Conservation (phyloP, 2,797 vertebrate genomes). For the Peromyscus attwateri region DNA sequence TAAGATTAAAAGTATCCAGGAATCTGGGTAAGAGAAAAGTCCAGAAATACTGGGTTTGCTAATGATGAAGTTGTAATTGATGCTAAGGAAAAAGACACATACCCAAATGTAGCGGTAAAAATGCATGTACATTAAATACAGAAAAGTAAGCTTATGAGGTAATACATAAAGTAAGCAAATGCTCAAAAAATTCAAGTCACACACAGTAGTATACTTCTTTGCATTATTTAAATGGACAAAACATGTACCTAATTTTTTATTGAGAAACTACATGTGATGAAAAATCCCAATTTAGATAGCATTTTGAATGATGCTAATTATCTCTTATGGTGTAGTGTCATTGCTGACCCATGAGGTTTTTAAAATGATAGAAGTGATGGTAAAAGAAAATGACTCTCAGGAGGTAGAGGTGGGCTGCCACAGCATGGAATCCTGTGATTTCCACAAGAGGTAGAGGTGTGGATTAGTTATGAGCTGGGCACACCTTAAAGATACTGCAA, state of each 20-base stretch:
- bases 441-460: not conserved
- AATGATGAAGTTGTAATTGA: not conserved
- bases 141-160: not conserved
- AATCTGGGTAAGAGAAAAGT: not conserved
- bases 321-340: not conserved
- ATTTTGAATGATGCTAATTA: not conserved
- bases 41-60: not conserved
- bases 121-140: not conserved
- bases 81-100: not conserved
- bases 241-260: accelerated
- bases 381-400: not conserved
- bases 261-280: not conserved
- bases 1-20: not conserved
- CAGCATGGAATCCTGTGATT: not conserved
- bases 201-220: not conserved
- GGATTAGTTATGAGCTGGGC: too few species aligned
- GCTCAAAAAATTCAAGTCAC: not conserved
- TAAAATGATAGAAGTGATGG: not conserved
- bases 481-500: not conserved
- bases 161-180: not conserved
- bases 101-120: not conserved
- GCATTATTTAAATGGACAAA: not conserved
- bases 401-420: too few species aligned
- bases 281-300: not conserved
- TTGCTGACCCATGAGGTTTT: not conserved